phyloP scores from a whole-genome alignment of 2,888 invertebrate species.

The Dysmachus trigonus region DNA sequence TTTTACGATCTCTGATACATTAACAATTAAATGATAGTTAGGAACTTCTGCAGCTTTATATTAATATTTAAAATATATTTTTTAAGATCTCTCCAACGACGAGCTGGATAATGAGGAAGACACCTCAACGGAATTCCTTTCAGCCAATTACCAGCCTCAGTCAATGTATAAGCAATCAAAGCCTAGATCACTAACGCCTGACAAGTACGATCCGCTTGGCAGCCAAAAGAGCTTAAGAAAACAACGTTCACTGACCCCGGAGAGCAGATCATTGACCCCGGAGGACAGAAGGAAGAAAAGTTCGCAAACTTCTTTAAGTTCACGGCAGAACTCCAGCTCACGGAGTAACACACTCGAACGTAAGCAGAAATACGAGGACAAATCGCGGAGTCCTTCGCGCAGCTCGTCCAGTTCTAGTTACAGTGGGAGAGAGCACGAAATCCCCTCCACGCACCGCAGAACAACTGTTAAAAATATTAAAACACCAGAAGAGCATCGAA shows the following conservation, averaged over 20 bases:
- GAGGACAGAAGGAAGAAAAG: conserved; percentile 62
- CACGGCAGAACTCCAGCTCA: conserved; percentile 61
- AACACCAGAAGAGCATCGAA: conserved; percentile 61
- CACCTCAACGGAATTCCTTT: conserved; percentile 60
- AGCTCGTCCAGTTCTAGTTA: conserved; percentile 65
- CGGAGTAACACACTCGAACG: conserved; percentile 63
- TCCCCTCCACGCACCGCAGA: conserved; percentile 54
- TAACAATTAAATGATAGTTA: no score
- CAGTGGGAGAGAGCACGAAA: conserved; percentile 59
- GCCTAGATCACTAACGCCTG: conserved; percentile 63
- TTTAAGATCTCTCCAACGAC: conserved; percentile 67
- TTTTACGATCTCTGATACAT: neutral
- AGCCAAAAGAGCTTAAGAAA: conserved; percentile 61
- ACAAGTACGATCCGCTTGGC: conserved; percentile 62
- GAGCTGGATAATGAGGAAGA: conserved; percentile 67
- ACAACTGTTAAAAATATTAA: conserved; percentile 58
- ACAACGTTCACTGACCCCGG: conserved; percentile 63
- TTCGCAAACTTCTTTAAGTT: conserved; percentile 57
- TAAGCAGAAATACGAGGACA: conserved; percentile 60
- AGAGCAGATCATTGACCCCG: conserved; percentile 62
- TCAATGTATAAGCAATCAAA: conserved; percentile 60
- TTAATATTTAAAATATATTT: neutral
- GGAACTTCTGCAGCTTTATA: neutral
- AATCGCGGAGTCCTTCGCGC: conserved; percentile 59
- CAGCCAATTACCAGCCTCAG: conserved; percentile 59